Percentiles rank a stretch among this genome's conserved stretches.
These are phyloP conservation scores for Ctenodactylus gundi DNA, from an alignment of 2,113 vertebrate genomes.

Conservation along the genomic window DNA sequence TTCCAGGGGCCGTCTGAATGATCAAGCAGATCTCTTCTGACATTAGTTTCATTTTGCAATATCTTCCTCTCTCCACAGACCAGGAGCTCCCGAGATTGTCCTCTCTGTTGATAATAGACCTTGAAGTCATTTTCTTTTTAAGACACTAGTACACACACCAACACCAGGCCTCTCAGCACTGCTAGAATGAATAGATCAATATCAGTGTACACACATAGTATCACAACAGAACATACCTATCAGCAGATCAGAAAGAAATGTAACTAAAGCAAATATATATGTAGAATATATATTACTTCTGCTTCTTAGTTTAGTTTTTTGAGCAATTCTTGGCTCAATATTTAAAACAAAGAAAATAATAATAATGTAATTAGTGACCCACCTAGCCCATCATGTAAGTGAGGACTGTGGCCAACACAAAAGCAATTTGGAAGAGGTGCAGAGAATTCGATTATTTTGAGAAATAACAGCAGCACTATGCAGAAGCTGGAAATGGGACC, in stretches of 20 bases:
- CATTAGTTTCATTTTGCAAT: neutral
- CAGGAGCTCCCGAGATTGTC: neutral
- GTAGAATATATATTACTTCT: neutral
- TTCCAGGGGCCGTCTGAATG: rapidly evolving
- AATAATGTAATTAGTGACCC: neutral
- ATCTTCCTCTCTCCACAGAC: neutral
- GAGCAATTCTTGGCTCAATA: neutral
- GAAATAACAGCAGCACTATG: no score
- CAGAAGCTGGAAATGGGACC: neutral
- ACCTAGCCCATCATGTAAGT: no score
- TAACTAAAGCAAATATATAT: neutral
- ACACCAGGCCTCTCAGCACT: neutral
- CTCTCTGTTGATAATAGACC: neutral
- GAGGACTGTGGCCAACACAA: neutral
- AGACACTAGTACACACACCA: neutral
- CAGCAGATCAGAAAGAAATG: neutral
- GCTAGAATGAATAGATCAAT: neutral
- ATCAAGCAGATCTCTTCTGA: neutral
- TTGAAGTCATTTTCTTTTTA: neutral
- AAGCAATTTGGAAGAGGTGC: neutral
- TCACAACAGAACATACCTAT: neutral
- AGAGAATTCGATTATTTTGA: neutral
- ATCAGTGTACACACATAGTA: rapidly evolving
- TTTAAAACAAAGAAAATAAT: neutral
- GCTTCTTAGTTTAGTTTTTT: neutral